A percentile compares a stretch with the other conserved stretches of the same genome.
Evolutionary conservation across 2,888 invertebrate species (phyloP).

Genomic region (Xanthorhoe spadicearia): DNA sequence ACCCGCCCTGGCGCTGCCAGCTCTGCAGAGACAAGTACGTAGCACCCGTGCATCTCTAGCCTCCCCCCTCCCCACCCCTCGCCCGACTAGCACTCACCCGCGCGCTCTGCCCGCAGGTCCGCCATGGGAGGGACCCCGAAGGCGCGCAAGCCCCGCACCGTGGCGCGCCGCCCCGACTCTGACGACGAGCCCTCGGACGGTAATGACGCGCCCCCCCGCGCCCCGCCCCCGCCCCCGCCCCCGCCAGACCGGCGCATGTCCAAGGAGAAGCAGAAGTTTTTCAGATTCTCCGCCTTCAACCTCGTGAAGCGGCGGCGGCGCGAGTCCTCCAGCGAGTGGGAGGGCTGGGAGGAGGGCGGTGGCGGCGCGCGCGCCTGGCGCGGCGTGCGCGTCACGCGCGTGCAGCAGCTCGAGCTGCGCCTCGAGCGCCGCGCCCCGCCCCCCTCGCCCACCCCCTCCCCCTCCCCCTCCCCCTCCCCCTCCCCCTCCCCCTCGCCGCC

Average conservation of each 20-base stretch:
- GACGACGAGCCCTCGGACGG: slow-evolving; percentile 82
- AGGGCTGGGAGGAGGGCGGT: slow-evolving; percentile 61
- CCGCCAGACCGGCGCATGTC: slow-evolving; percentile 89
- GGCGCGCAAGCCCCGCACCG: slow-evolving; percentile 56
- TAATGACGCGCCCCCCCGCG: slow-evolving; percentile 62
- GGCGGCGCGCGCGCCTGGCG: slow-evolving; percentile 52
- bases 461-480: slow-evolving; percentile 30
- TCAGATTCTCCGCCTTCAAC: slow-evolving; percentile 92
- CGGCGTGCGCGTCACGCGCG: slow-evolving; percentile 71
- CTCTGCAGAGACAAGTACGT: slow-evolving; percentile 48
- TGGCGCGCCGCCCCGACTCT: slow-evolving; percentile 62
- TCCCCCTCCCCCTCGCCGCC: slow-evolving; percentile 32
- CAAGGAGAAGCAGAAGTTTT: slow-evolving; percentile 95
- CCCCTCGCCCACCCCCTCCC: slow-evolving; percentile 32
- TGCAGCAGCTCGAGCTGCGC: slow-evolving; percentile 69
- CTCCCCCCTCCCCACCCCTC: too few relatives aligned
- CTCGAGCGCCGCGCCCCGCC: slow-evolving; percentile 56
- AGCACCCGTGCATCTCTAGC: too few relatives aligned
- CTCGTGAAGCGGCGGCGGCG: slow-evolving; percentile 84
- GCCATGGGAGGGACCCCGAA: slow-evolving; percentile 65
- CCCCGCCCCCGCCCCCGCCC: slow-evolving; percentile 75
- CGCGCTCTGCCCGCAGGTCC: slow-evolving; percentile 51
- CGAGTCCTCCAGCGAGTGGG: slow-evolving; percentile 71
- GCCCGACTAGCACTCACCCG: slow-evolving; percentile 31
- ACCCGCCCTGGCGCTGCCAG: slow-evolving; percentile 60